Base-by-base conservation (phyloP, 2,797 vertebrate species). In the Paedocypris micromegethes region DNA sequence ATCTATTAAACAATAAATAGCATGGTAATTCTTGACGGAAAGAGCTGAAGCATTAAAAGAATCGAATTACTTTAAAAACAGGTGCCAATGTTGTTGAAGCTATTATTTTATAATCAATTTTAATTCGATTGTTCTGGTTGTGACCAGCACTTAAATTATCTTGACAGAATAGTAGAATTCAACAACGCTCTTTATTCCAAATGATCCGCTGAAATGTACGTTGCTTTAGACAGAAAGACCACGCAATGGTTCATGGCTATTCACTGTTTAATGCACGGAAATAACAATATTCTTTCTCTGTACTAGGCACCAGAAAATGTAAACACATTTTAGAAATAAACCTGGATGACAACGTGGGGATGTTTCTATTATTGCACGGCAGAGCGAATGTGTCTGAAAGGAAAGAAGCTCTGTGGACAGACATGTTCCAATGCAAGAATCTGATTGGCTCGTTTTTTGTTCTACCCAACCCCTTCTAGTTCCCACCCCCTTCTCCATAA, bases 281-380 rank as follows among this genome's bases (percentile, higher is more conserved):
- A 92, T 86, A 88, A 91, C 87, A 90, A 89, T 80, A 62, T 77
- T 90, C 86, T 71, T 87, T 88, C 83, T 84, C 81, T 84, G 88
- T 91, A 93, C 89, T 91, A 97, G 93, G 94, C 94, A 96, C 94
- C 93, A 93, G 91, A 94, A 92, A 92, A 93, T 95, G 93, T 97
- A 94, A 96, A 95, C 91, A 92, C 90, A 85, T 87, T 84, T 89
- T 88, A 86, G 85, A 90, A 91, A 94, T 92, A 93, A 95, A 94
- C 93, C 93, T 93, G 92, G 91, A 88, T 81, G 89, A 86, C 88
- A 52, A 72, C 63, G 78, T 76, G 61, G 59, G 69, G 57, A 64
- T 68, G 67, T 68, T 76, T 55, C 81, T 79, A 75, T 84, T 82
- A 80, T 74, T 73, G 75, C 79, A 76, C 67, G 68, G 67, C 43